Evolutionary conservation across 1,140 invertebrate genomes (phyloP), one percentile per base, ranked within the genome.

Genomic region (Asobara japonica): DNA sequence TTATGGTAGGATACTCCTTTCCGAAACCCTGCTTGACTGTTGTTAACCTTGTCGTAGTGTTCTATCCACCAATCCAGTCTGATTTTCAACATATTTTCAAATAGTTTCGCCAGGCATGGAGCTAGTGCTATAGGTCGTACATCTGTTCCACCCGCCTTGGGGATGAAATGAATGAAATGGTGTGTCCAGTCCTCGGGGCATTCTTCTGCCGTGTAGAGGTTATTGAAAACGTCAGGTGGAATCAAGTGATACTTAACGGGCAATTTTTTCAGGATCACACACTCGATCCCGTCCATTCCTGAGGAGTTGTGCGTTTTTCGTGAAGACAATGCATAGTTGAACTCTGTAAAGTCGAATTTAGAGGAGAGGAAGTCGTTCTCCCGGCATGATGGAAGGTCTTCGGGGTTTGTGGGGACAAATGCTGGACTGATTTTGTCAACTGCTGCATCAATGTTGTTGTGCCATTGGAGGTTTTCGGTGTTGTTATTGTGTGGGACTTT

Each of bases 21-120:
- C 7, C 68, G 48, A 62, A 70, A 70, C 6, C 56, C 31, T 18
- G 68, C 18, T 38, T 70, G 68, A 1, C 10, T 61, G n/a, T 70
- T 30, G 60, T 18, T 29, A 18, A 70, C 3, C 16, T 61, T 11
- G 16, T 30, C 27, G 27, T 70, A 10, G 25, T 41, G 38, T 27
- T 70, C 68, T 4, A 62, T 29, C 29, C 33, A 70, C 68, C 51
- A 70, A 29, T 62, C 48, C 1, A 74, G 18, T 27, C 45, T 18
- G 33, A 65, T 74, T 66, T 69, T 70, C 2, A 66, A 6, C 16
- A 74, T 6, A 0, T 45, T 56, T 65, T 74, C 72, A 48, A 66
- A 74, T 0, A 74, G 13, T 60, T 74, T 74, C 16, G 66, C 45
- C 6, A 70, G 13, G 13, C 22, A 62, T 20, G 72, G 60, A 5